Evolutionary conservation across 2,888 invertebrate species (phyloP).

Genomic region (Phaonia tiefii): DNA sequence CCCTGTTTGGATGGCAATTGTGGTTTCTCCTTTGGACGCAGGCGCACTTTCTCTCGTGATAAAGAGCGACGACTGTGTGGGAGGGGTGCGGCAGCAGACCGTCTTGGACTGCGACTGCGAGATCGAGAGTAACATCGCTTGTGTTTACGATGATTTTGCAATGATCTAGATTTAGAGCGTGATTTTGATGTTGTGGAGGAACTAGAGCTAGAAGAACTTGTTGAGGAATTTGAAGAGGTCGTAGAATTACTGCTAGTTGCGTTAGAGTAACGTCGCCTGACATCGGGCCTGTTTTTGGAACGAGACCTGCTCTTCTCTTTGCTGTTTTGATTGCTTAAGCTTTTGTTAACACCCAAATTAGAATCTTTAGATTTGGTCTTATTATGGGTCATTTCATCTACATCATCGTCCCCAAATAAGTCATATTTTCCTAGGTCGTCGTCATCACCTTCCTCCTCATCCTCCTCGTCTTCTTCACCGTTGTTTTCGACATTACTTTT

Average conservation of each 20-base stretch:
- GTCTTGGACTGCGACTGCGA: constrained; percentile 64
- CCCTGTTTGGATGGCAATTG: constrained; percentile 16
- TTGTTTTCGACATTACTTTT: constrained; percentile 74
- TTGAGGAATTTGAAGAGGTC: constrained; percentile 74
- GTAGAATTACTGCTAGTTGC: constrained; percentile 67
- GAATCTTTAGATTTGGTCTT: constrained; percentile 46
- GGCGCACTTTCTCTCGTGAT: constrained; percentile 41
- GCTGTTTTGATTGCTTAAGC: not conserved
- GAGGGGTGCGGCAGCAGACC: not conserved
- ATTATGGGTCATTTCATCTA: constrained; percentile 67
- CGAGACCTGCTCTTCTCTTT: constrained; percentile 57
- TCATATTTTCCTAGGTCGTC: constrained; percentile 90
- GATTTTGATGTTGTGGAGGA: constrained; percentile 68
- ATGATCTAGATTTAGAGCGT: constrained; percentile 69
- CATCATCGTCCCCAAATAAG: constrained; percentile 86
- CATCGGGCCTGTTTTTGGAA: constrained; percentile 60
- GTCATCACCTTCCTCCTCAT: constrained; percentile 83
- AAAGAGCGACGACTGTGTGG: constrained; percentile 32
- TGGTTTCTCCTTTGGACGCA: constrained; percentile 32
- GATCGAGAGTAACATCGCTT: constrained; percentile 69
- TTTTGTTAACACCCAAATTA: constrained; percentile 20
- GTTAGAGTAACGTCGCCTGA: constrained; percentile 49
- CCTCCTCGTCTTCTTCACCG: constrained; percentile 80
- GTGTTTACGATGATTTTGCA: constrained; percentile 63
- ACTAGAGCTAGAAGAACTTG: constrained; percentile 70